Conservation (phyloP, 37 sponge, comb jelly and placozoan species). For the Halichondria panicea region DNA sequence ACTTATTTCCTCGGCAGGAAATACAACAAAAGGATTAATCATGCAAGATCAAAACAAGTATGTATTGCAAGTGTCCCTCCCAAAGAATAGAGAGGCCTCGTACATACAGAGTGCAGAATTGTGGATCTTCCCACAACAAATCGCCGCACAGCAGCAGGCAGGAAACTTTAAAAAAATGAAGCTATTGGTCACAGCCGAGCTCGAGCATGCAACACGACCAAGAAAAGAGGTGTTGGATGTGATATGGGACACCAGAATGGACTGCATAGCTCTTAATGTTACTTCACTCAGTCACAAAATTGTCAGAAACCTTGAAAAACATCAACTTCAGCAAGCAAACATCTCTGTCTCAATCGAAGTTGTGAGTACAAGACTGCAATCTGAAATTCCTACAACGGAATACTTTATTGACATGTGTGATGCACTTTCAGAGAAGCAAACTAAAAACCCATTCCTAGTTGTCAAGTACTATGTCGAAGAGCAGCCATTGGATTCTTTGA, state of each 20-base stretch:
- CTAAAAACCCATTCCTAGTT: constrained; percentile 21
- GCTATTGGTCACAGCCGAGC: neutral
- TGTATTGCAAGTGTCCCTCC: neutral
- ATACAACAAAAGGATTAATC: constrained; percentile 1
- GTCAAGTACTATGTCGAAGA: constrained; percentile 27
- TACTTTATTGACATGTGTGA: neutral
- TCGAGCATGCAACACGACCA: neutral
- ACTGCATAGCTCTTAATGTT: constrained; percentile 22
- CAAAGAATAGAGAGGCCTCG: neutral
- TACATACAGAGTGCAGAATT: constrained; percentile 19
- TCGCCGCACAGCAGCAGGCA: no score
- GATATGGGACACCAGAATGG: constrained; percentile 9
- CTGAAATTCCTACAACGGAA: neutral
- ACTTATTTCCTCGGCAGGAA: constrained; percentile 1
- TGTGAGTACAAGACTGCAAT: neutral
- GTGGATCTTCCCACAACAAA: constrained; percentile 38
- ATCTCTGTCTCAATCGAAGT: constrained; percentile 10
- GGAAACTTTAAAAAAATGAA: neutral
- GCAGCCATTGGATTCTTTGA: neutral
- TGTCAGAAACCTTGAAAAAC: neutral
- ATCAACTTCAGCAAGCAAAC: constrained; percentile 1
- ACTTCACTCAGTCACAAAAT: constrained; percentile 13
- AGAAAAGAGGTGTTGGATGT: neutral
- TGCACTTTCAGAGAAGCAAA: neutral
- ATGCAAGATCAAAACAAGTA: neutral